Percentiles rank a stretch among this genome's conserved stretches.
Conservation (phyloP, 2,113 vertebrate species). For the Corythornis madagascariensis region DNA sequence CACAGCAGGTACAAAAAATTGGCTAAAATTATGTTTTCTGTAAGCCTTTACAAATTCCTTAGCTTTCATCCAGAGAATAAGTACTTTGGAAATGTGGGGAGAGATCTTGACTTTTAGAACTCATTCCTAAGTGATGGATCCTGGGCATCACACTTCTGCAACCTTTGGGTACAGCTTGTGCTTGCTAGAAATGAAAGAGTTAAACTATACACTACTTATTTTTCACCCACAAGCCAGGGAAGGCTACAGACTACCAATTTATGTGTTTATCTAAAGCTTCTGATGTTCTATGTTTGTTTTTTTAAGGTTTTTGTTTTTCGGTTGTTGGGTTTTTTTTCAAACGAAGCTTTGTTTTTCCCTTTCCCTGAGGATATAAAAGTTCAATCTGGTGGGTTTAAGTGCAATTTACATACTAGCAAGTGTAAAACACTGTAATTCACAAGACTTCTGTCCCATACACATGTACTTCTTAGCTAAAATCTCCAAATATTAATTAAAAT, state of each 20-base stretch:
- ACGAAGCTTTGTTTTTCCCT: not conserved
- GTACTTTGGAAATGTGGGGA: not conserved
- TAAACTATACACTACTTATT: not conserved
- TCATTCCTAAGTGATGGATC: not conserved
- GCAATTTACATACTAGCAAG: not conserved
- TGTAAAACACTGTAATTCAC: not conserved
- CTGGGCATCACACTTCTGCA: not conserved
- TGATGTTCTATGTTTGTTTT: not conserved
- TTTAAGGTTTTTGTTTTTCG: not conserved
- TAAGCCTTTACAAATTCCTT: accelerated
- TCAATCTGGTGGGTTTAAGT: not conserved
- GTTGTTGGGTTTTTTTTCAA: not conserved
- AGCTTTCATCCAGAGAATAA: not conserved
- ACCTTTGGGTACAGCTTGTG: not conserved
- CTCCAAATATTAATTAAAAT: not conserved
- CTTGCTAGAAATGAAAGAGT: not conserved
- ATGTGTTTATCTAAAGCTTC: not conserved
- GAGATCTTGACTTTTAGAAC: not conserved
- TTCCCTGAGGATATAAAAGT: not conserved
- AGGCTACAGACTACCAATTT: not conserved
- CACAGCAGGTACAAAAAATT: not conserved
- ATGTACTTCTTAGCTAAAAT: not conserved
- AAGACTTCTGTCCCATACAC: not conserved
- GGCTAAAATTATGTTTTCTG: accelerated
- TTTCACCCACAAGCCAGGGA: not conserved